Conservation (phyloP, 2,888 invertebrate species). For the Xestia rhomboidea region DNA sequence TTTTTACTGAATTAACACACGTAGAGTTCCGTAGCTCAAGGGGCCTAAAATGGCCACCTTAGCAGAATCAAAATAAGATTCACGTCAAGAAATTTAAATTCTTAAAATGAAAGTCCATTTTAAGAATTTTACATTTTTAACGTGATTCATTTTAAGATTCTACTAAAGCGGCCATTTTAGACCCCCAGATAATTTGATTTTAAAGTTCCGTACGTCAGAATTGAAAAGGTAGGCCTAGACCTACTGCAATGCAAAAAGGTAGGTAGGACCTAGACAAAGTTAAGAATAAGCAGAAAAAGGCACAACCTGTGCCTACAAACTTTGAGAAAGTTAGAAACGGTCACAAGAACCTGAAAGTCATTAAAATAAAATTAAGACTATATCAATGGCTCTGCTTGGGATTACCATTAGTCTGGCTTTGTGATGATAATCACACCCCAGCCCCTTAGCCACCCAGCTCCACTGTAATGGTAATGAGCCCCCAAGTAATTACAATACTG, state of each 20-base stretch:
- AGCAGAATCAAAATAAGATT: no score
- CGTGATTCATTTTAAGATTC: no score
- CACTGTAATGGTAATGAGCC: conserved; percentile 68
- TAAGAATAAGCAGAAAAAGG: neutral
- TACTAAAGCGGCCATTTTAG: no score
- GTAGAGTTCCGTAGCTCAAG: neutral
- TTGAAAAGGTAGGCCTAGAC: neutral
- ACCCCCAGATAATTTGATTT: neutral
- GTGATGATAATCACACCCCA: conserved; percentile 56
- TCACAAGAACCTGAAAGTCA: conserved; percentile 20
- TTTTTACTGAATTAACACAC: conserved; percentile 7
- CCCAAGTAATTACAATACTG: conserved; percentile 65
- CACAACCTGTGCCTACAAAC: neutral
- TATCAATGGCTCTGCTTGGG: conserved; percentile 11
- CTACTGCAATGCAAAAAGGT: no score
- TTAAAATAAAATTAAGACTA: conserved; percentile 14
- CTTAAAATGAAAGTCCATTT: no score
- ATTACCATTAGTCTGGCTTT: conserved; percentile 59
- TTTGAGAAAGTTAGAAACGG: neutral
- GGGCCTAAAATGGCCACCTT: no score
- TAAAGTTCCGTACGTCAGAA: neutral
- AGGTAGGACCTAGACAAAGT: neutral
- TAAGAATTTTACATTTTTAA: no score
- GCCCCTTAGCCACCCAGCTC: conserved; percentile 7
- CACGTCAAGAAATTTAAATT: no score